These are phyloP conservation scores for Tubulanus polymorphus DNA, from an alignment of 2,888 invertebrate species.

Conservation along the genomic window DNA sequence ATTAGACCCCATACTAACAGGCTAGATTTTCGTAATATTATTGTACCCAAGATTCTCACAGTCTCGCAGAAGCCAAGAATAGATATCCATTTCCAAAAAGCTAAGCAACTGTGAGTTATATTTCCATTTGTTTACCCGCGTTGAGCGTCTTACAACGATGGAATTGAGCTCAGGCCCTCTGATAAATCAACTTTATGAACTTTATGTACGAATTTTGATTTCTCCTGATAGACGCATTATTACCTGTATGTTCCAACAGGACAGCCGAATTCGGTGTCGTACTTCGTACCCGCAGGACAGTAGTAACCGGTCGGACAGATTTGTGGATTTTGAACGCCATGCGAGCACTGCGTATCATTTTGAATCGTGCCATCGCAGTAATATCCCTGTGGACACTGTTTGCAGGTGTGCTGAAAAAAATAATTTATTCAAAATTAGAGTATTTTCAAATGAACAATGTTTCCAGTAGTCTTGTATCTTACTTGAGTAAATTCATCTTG, in stretches of 20 bases:
- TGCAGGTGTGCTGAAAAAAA: constrained; percentile 34
- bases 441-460: background rate
- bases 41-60: too few species aligned
- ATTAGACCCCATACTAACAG: too few species aligned
- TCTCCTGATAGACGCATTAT: too few species aligned
- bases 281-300: constrained; percentile 39
- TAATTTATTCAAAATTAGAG: background rate
- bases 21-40: too few species aligned
- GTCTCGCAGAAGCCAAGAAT: too few species aligned
- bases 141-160: too few species aligned
- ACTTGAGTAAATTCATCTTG: constrained; percentile 45
- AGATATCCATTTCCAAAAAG: too few species aligned
- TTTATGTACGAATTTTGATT: too few species aligned
- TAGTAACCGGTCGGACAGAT: constrained; percentile 40
- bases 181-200: too few species aligned
- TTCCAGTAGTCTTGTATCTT: background rate
- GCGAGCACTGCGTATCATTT: constrained; percentile 40
- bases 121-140: too few species aligned
- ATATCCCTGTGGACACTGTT: constrained; percentile 38
- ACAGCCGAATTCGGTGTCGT: constrained; percentile 36
- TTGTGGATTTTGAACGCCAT: constrained; percentile 45
- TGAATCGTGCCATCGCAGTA: constrained; percentile 47
- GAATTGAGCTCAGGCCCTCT: too few species aligned
- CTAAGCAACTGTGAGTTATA: too few species aligned
- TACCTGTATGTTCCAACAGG: constrained; percentile 38